Base-by-base conservation (phyloP, 1,140 invertebrate species). In the Temnothorax nylanderi region DNA sequence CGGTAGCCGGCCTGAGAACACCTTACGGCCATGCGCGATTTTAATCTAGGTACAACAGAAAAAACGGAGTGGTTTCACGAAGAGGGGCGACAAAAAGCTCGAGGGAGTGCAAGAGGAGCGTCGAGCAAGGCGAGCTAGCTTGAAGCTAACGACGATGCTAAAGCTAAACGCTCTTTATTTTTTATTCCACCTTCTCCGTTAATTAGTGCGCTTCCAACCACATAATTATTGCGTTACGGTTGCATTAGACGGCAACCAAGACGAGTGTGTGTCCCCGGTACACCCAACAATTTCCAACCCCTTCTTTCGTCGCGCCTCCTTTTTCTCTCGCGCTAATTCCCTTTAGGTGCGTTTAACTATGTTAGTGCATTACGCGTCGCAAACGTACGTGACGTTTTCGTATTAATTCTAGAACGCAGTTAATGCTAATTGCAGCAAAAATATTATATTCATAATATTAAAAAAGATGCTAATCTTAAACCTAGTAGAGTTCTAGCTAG, bases 151-250 rank as follows among this genome's bases (percentile, higher is more conserved):
- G 64, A 58, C 7, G 51, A 18, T 18, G 69, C 51, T 11, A 47
- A 81, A 47, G 80, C 54, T 82, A 82, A 82, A 82, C 13, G 80
- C 69, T 26, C 41, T 75, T 74, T 74, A 74, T 60, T 60, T 62
- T 74, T 82, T 41, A 26, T 71, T 56, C 3, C 6, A 11, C 54
- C 18, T 60, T 26, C 54, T 60, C 21, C 80, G 18, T 75, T 84
- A 84, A 84, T 84, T 84, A 84, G 80, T 26, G 54, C 54, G 54
- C 80, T 56, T 13, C 32, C 69, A n/a, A 62, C 80, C 69, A 54
- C 69, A 37, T 75, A 84, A 84, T 84, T 74, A 84, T 84, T 84
- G 69, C 69, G 69, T 84, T 84, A 84, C 69, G 69, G 80, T 75
- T 62, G 69, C 41, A 75, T 84, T 84, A 84, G 80, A 18, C 80